Conservation (phyloP, 64 coral and sea anemone species). For the Montipora efflorescens region DNA sequence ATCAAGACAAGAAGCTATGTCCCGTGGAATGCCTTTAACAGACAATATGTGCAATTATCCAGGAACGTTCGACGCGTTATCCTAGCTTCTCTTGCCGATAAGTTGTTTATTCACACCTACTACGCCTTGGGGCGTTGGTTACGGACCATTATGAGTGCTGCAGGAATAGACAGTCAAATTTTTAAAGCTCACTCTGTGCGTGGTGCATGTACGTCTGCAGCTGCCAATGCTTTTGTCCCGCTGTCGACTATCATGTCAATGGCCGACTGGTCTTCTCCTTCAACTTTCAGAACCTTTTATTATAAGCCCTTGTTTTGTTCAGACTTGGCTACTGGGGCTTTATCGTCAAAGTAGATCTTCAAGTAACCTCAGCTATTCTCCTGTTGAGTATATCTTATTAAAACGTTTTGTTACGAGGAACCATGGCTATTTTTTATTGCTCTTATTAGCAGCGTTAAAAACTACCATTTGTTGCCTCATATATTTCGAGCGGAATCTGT, state of each 20-base stretch:
- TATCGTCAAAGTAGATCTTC: too few species aligned
- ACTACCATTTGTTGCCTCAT: not conserved
- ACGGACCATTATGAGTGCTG: not conserved
- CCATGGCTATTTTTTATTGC: not conserved
- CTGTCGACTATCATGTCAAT: constrained; percentile 14
- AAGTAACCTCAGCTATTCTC: too few species aligned
- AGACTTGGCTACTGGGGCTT: too few species aligned
- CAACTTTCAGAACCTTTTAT: constrained; percentile 7
- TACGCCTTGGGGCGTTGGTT: not conserved
- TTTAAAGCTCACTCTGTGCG: constrained; percentile 25
- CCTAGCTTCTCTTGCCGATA: not conserved
- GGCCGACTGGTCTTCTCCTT: constrained; percentile 8
- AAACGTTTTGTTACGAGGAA: too few species aligned
- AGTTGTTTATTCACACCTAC: constrained; percentile 9
- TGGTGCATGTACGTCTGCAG: constrained; percentile 18
- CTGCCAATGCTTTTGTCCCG: constrained; percentile 9
- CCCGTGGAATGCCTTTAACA: not conserved
- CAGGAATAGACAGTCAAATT: constrained; percentile 26
- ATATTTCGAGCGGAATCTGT: not conserved
- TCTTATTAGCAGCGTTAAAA: not conserved
- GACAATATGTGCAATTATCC: not conserved
- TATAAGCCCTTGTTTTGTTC: not conserved
- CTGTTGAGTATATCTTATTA: too few species aligned
- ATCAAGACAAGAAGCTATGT: not conserved
- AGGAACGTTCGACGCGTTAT: not conserved